Evolutionary conservation across 2,113 vertebrate genomes (phyloP).

Genomic region (Bucco capensis): DNA sequence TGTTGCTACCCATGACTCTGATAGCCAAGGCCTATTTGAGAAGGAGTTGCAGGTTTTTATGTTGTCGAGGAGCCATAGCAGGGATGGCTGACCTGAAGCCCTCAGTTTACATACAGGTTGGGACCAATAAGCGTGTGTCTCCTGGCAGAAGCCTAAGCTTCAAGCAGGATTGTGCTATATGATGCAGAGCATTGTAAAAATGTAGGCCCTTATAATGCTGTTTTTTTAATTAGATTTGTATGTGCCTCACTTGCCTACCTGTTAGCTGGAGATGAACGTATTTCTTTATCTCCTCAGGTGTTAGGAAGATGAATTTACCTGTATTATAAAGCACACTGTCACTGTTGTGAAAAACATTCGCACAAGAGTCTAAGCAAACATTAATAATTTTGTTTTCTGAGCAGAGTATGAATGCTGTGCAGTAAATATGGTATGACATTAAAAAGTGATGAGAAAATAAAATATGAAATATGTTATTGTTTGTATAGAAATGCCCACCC

Average conservation of each 20-base stretch:
- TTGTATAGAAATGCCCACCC: not conserved
- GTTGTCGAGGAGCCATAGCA: not conserved
- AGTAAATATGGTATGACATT: not conserved
- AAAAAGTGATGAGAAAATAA: constrained; percentile 34
- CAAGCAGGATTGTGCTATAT: not conserved
- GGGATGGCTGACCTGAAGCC: not conserved
- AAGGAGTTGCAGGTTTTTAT: not conserved
- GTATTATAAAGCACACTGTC: not conserved
- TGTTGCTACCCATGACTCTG: not conserved
- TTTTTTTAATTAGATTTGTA: not conserved
- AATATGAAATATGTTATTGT: not conserved
- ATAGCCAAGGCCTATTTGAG: not conserved
- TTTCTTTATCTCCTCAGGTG: not conserved
- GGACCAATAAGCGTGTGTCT: not conserved
- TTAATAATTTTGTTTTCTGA: constrained; percentile 51
- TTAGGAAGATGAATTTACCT: not conserved
- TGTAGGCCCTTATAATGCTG: not conserved
- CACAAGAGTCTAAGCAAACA: not conserved
- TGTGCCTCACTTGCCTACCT: not conserved
- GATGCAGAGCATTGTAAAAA: not conserved
- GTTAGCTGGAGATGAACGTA: not conserved
- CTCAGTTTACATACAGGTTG: not conserved
- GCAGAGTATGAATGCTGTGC: not conserved
- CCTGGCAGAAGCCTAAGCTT: not conserved
- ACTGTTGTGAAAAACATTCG: not conserved